Conservation (phyloP, 2,797 vertebrate species). For the Lindbergichthys nudifrons region DNA sequence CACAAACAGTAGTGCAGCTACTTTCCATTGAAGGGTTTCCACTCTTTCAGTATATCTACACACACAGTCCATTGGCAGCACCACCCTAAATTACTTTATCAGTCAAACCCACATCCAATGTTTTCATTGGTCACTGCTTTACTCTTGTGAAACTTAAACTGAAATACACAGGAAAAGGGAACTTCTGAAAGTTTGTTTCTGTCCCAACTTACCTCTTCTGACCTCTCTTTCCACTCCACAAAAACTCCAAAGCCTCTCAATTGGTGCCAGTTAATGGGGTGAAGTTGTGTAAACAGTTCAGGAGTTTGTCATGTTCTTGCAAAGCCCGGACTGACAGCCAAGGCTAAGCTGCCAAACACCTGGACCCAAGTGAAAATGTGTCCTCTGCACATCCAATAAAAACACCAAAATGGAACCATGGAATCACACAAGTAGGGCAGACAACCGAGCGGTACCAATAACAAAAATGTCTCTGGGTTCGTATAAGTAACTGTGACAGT, state of each 20-base stretch:
- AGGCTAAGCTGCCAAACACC: conserved; percentile 52
- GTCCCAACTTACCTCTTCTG: conserved; percentile 2
- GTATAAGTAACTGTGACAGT: conserved; percentile 49
- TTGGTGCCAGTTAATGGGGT: conserved; percentile 51
- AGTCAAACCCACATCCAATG: not conserved
- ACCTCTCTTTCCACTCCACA: conserved; percentile 24
- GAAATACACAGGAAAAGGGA: not conserved
- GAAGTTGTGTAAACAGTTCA: conserved; percentile 60
- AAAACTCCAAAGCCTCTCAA: conserved; percentile 42
- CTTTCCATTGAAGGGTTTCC: not conserved
- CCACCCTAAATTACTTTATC: not conserved
- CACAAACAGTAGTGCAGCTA: not conserved
- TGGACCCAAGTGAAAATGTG: conserved; percentile 50
- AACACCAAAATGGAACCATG: conserved; percentile 54
- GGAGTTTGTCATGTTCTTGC: conserved; percentile 46
- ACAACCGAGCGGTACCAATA: conserved; percentile 47
- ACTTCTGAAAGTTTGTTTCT: not conserved
- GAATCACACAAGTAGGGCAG: conserved; percentile 41
- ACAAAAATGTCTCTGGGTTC: conserved; percentile 33
- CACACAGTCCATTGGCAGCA: not conserved
- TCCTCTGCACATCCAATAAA: conserved; percentile 43
- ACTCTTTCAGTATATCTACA: not conserved
- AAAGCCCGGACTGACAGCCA: conserved; percentile 47
- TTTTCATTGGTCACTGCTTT: not conserved
- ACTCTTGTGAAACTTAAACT: not conserved